These are phyloP conservation scores for Asarcornis scutulata DNA, from an alignment of 2,113 vertebrate species.

Conservation along the genomic window DNA sequence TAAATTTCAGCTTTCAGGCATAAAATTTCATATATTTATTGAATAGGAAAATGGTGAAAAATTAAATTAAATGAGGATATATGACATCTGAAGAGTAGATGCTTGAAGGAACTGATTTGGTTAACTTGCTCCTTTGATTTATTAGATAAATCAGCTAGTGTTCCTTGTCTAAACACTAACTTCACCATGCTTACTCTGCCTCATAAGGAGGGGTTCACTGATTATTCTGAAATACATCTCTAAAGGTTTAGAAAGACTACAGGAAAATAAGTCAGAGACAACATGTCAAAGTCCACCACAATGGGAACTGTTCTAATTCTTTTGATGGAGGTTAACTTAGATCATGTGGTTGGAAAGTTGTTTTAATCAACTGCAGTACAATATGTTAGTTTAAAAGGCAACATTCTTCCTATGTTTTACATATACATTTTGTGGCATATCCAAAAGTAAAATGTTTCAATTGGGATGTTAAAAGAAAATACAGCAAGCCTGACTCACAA, in stretches of 20 bases:
- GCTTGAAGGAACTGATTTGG: constrained; percentile 13
- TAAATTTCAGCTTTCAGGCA: constrained; percentile 25
- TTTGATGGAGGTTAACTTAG: constrained; percentile 29
- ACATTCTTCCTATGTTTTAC: constrained; percentile 5
- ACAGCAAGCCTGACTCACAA: not conserved
- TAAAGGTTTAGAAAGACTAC: constrained; percentile 14
- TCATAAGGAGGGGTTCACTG: constrained; percentile 3
- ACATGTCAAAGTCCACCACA: constrained; percentile 21
- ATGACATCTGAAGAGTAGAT: constrained; percentile 21
- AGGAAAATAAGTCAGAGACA: constrained; percentile 48
- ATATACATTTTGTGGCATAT: not conserved
- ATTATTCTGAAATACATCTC: constrained; percentile 45
- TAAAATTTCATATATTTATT: constrained; percentile 28
- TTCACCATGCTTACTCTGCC: constrained; percentile 8
- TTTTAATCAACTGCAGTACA: constrained; percentile 44
- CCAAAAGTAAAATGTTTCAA: not conserved
- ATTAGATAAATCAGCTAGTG: constrained; percentile 51
- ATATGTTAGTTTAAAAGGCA: constrained; percentile 6
- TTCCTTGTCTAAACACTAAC: constrained; percentile 38
- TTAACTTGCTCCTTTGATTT: constrained; percentile 45
- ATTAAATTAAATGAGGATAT: constrained; percentile 52
- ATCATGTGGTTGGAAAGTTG: constrained; percentile 21
- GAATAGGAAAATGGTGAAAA: constrained; percentile 16
- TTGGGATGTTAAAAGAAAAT: not conserved
- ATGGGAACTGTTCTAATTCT: constrained; percentile 9